phyloP scores from a whole-genome alignment of 2,113 vertebrate species.

The Oryzias melastigma region DNA sequence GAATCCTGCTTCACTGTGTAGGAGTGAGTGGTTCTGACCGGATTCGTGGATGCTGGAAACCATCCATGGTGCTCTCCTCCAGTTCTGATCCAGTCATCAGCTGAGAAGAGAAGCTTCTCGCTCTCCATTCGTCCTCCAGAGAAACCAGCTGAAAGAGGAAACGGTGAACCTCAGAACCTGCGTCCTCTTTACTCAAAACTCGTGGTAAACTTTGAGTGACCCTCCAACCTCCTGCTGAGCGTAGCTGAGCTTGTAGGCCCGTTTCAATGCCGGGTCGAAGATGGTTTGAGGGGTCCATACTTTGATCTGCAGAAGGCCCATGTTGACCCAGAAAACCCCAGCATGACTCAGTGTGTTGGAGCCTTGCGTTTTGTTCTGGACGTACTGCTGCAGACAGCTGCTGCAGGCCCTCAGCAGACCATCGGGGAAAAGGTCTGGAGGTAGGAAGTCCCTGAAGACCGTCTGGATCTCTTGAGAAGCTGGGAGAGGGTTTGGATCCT shows the following conservation, averaged over 20 bases:
- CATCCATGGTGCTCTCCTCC: slow-evolving; percentile 80
- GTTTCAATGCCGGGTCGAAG: slow-evolving; percentile 94
- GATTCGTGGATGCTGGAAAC: slow-evolving; percentile 87
- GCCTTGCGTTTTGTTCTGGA: slow-evolving; percentile 75
- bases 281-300: slow-evolving; percentile 90
- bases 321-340: slow-evolving; percentile 90
- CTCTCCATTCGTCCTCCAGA: slow-evolving; percentile 89
- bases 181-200: not conserved
- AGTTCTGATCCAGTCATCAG: slow-evolving; percentile 86
- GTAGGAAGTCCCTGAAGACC: slow-evolving; percentile 76
- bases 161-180: not conserved
- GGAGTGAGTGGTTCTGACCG: slow-evolving; percentile 65
- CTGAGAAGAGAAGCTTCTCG: slow-evolving; percentile 81
- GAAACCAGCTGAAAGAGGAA: slow-evolving; percentile 79
- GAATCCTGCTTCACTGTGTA: no score
- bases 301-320: slow-evolving; percentile 91
- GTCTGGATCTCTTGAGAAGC: slow-evolving; percentile 83
- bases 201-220: not conserved
- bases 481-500: slow-evolving; percentile 68
- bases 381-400: slow-evolving; percentile 84
- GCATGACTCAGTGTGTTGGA: slow-evolving; percentile 73
- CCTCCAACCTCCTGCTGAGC: slow-evolving; percentile 87
- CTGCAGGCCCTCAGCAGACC: slow-evolving; percentile 82
- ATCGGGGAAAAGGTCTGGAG: slow-evolving; percentile 80
- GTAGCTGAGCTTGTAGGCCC: slow-evolving; percentile 90